Evolutionary conservation across 2,113 vertebrate genomes (phyloP).

Genomic region (Raja brachyura): DNA sequence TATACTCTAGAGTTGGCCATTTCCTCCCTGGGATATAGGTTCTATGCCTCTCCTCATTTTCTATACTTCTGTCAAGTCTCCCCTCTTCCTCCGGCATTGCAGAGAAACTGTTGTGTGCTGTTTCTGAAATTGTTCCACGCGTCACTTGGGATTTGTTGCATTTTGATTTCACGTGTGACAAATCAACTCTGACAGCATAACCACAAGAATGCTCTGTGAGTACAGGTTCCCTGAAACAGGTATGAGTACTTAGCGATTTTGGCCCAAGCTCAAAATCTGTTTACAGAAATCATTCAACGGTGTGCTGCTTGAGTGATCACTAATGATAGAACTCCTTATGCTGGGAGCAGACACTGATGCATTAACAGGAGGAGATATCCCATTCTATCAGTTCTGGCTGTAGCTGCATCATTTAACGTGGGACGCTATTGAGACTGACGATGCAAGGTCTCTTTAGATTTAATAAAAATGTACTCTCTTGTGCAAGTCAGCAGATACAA

Average conservation of each 20-base stretch:
- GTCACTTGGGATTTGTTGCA: neutral
- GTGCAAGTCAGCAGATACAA: neutral
- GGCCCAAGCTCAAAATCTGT: neutral
- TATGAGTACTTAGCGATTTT: neutral
- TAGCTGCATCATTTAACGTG: neutral
- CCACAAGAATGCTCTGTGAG: neutral
- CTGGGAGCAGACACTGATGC: neutral
- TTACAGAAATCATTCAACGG: slow-evolving; percentile 15
- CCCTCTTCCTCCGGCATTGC: too few species aligned
- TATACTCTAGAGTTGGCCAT: too few species aligned
- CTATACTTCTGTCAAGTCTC: too few species aligned
- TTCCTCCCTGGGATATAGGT: too few species aligned
- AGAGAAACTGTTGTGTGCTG: neutral
- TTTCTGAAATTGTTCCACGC: neutral
- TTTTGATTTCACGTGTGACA: neutral
- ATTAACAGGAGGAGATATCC: neutral
- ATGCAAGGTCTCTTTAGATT: neutral
- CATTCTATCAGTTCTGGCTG: neutral
- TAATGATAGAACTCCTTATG: slow-evolving; percentile 23
- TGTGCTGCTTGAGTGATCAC: neutral
- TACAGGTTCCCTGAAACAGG: neutral
- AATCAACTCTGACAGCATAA: neutral
- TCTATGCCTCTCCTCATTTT: too few species aligned
- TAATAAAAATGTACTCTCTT: neutral
- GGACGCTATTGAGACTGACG: neutral